phyloP scores from a whole-genome alignment of 37 sponge, comb jelly and placozoan species.

The Agelas oroides region DNA sequence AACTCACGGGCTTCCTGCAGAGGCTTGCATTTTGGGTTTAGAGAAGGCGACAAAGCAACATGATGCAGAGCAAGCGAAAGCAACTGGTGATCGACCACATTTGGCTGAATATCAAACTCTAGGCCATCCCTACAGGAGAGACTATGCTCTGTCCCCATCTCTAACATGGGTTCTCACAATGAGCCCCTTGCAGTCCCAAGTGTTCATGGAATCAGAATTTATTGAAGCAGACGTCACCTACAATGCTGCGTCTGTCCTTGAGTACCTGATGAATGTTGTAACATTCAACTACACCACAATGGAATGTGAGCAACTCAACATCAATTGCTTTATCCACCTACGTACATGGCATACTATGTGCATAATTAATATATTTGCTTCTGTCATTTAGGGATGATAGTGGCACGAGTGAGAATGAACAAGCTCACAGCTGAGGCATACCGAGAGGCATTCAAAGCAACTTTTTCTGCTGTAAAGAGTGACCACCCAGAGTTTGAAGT shows the following conservation, averaged over 20 bases:
- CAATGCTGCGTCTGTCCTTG: slow-evolving; percentile 20
- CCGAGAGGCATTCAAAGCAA: slow-evolving; percentile 3
- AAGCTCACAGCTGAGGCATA: slow-evolving; percentile 19
- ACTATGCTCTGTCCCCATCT: too few species aligned
- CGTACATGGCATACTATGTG: neutral
- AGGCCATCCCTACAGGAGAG: too few species aligned
- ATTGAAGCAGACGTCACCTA: slow-evolving; percentile 28
- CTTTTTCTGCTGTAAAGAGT: slow-evolving; percentile 5
- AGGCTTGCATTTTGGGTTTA: slow-evolving; percentile 11
- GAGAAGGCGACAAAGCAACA: neutral
- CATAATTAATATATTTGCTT: neutral
- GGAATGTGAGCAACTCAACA: too few species aligned
- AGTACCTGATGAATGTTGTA: slow-evolving; percentile 37
- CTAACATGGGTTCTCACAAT: too few species aligned
- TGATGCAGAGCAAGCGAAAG: neutral
- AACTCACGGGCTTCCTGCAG: slow-evolving; percentile 10
- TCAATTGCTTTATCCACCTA: too few species aligned
- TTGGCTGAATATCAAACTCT: too few species aligned
- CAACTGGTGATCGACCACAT: neutral
- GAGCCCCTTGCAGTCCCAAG: too few species aligned
- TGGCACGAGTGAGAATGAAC: slow-evolving; percentile 32
- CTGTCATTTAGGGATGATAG: slow-evolving; percentile 38
- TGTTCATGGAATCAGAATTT: too few species aligned
- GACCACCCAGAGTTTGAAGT: slow-evolving; percentile 33
- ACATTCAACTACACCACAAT: too few species aligned